phyloP scores from a whole-genome alignment of 2,888 invertebrate species.

The Diloba caeruleocephala region DNA sequence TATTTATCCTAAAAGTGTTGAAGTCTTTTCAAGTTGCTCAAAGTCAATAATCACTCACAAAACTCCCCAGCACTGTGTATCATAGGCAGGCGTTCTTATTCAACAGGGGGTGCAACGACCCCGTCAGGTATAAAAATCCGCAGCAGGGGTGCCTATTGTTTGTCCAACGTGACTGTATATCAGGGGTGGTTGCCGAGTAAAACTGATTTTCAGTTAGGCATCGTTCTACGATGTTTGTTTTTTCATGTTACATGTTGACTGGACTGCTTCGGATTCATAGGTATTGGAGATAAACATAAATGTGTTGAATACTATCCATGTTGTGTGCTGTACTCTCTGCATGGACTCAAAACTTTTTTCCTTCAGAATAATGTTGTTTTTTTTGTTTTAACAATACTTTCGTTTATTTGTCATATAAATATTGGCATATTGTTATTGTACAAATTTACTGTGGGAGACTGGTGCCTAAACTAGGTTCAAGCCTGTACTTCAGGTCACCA shows the following conservation, averaged over 20 bases:
- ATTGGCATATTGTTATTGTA: no score
- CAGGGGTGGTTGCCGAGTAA: slow-evolving; percentile 25
- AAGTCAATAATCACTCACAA: no score
- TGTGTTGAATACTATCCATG: background rate
- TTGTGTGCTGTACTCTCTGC: no score
- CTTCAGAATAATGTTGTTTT: no score
- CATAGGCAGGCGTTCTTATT: slow-evolving; percentile 43
- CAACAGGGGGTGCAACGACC: slow-evolving; percentile 51
- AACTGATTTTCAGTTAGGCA: slow-evolving; percentile 38
- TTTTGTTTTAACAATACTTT: no score
- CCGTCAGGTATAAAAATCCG: slow-evolving; percentile 55
- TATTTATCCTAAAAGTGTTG: no score
- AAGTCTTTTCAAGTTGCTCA: no score
- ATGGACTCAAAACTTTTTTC: no score
- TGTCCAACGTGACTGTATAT: slow-evolving; percentile 46
- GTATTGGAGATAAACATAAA: background rate
- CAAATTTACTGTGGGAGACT: no score
- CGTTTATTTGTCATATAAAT: no score
- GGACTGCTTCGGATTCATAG: slow-evolving; percentile 4
- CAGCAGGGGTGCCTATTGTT: slow-evolving; percentile 50
- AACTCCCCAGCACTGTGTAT: slow-evolving; percentile 34
- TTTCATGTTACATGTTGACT: slow-evolving; percentile 18
- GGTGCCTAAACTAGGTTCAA: no score
- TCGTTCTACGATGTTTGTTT: slow-evolving; percentile 16
- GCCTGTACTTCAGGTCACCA: no score